Evolutionary conservation across 2,888 invertebrate species (phyloP), one percentile per base, ranked within the genome.

Genomic region (Didymodactylos carnosus): DNA sequence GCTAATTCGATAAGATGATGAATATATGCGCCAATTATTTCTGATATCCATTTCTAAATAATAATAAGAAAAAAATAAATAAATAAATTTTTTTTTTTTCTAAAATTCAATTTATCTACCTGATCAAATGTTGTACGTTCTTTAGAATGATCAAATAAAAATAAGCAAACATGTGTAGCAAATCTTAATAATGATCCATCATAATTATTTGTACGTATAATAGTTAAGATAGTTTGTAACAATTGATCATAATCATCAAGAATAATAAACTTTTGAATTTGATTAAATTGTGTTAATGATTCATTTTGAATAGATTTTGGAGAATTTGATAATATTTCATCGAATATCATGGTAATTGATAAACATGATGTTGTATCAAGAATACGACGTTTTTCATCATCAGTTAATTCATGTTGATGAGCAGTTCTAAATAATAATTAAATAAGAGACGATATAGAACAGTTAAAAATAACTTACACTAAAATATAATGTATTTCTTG

Each of bases 1-100:
- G 88, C 88, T 75, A 89, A 86, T 73, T 88, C 87, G 76, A 91
- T 89, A 35, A 94, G 85, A 88, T 91, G 71, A 43, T 69, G 29
- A 40, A 70, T 27, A 35, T 29, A 70, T n/a, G n/a, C n/a, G n/a
- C n/a, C n/a, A n/a, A n/a, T n/a, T n/a, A n/a, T n/a, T n/a, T n/a
- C n/a, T n/a, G n/a, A n/a, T n/a, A n/a, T n/a, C n/a, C n/a, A n/a
- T n/a, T n/a, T n/a, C n/a, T n/a, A n/a, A n/a, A n/a, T n/a, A n/a
- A n/a, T n/a, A n/a, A n/a, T n/a, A n/a, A n/a, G n/a, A n/a, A n/a
- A n/a, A n/a, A n/a, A n/a, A n/a, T n/a, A n/a, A n/a, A n/a, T n/a
- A n/a, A n/a, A n/a, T n/a, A n/a, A n/a, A n/a, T n/a, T n/a, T n/a
- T n/a, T n/a, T n/a, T n/a, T n/a, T n/a, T n/a, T n/a, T n/a, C n/a